phyloP scores from a whole-genome alignment of 2,113 vertebrate genomes.

The Marcusenius ussheri region DNA sequence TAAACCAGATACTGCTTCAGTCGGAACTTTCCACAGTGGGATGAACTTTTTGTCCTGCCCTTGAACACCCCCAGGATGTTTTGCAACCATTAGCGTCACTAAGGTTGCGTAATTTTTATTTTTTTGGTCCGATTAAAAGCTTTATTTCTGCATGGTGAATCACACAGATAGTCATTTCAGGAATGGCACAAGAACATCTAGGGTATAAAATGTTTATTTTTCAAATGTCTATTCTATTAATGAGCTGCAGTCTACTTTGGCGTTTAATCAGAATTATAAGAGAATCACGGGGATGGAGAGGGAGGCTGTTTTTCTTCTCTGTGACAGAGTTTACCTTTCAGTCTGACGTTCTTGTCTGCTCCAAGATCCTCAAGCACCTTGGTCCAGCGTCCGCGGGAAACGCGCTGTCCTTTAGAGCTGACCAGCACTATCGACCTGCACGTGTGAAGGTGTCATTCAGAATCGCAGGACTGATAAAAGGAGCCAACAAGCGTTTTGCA shows the following conservation, averaged over 20 bases:
- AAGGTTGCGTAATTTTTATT: not conserved
- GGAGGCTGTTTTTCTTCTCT: not conserved
- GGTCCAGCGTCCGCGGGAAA: constrained; percentile 75
- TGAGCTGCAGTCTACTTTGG: not conserved
- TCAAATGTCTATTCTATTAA: not conserved
- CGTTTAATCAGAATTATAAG: not conserved
- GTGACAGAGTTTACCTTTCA: constrained; percentile 71
- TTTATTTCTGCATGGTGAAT: not conserved
- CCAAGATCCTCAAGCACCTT: constrained; percentile 77
- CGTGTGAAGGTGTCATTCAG: not conserved
- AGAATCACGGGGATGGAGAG: not conserved
- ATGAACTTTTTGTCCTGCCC: not conserved
- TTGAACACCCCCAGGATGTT: not conserved
- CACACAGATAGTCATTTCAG: not conserved
- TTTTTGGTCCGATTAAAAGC: not conserved
- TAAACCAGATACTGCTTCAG: not conserved
- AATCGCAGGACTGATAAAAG: not conserved
- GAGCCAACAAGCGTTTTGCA: not conserved
- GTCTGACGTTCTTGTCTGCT: constrained; percentile 56
- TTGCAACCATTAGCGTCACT: not conserved
- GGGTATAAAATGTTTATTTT: not conserved
- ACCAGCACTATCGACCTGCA: constrained; percentile 79
- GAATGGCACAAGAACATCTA: not conserved
- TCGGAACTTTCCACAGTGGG: not conserved
- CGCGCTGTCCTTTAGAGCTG: constrained; percentile 74